phyloP scores from a whole-genome alignment of 2,888 invertebrate genomes.

The Dromius quadrimaculatus region DNA sequence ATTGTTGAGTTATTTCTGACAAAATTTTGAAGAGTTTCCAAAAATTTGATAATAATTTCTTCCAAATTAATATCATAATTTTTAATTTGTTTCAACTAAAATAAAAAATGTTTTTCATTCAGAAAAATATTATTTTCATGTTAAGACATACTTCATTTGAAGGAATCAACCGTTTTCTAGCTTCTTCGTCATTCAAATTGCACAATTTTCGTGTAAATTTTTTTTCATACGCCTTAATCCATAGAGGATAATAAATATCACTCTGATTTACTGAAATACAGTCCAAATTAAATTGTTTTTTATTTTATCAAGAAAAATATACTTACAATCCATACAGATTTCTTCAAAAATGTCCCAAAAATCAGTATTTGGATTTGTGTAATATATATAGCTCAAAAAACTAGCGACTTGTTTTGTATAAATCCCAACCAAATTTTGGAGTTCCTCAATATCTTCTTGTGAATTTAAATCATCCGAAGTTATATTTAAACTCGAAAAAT shows the following conservation, averaged over 20 bases:
- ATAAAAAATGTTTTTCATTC: neutral
- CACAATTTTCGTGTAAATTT: slow-evolving; percentile 12
- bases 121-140: neutral
- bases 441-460: slow-evolving; percentile 4
- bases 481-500: slow-evolving; percentile 8
- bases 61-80: slow-evolving; percentile 36
- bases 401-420: slow-evolving; percentile 23
- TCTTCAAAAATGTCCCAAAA: slow-evolving; percentile 11
- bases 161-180: neutral
- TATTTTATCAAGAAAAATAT: neutral
- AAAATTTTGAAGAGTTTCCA: slow-evolving; percentile 27
- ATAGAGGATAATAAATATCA: slow-evolving; percentile 4
- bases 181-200: slow-evolving; percentile 8
- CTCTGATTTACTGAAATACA: neutral
- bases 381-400: slow-evolving; percentile 22
- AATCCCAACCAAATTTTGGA: slow-evolving; percentile 12
- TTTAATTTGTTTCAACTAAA: slow-evolving; percentile 34
- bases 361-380: neutral
- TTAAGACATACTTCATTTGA: slow-evolving; percentile 19
- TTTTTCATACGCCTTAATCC: slow-evolving; percentile 29
- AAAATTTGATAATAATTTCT: slow-evolving; percentile 37
- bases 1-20: slow-evolving; percentile 38
- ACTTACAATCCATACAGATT: slow-evolving; percentile 17
- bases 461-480: slow-evolving; percentile 1
- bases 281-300: neutral